Evolutionary conservation across 2,888 invertebrate species (phyloP).

Genomic region (Leptura quadrifasciata): DNA sequence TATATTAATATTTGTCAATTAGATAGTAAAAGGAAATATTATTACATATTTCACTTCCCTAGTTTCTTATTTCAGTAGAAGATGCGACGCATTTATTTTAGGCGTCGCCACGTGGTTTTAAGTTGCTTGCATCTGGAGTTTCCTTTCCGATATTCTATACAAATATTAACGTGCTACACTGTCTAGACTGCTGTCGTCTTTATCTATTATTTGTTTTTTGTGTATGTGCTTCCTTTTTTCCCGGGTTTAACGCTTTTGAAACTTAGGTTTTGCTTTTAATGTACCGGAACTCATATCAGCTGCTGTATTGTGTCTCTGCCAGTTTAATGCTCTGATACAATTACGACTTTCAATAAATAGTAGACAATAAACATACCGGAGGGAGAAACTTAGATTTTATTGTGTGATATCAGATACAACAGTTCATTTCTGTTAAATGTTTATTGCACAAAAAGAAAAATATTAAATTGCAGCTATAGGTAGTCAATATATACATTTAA

Average conservation of each 20-base stretch:
- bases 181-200: constrained; percentile 50
- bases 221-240: constrained; percentile 36
- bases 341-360: constrained; percentile 21
- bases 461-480: too few relatives aligned
- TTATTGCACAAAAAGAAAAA: not conserved
- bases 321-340: constrained; percentile 25
- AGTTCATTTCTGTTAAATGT: not conserved
- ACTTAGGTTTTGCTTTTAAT: constrained; percentile 44
- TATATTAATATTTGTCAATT: constrained; percentile 6
- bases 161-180: constrained; percentile 47
- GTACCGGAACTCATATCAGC: constrained; percentile 51
- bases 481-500: too few relatives aligned
- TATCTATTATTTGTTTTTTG: constrained; percentile 19
- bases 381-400: not conserved
- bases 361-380: not conserved
- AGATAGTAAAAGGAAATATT: not conserved
- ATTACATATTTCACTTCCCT: not conserved
- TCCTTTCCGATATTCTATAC: constrained; percentile 50
- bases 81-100: constrained; percentile 47
- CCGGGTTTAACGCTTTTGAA: constrained; percentile 35
- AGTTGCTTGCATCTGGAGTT: constrained; percentile 49
- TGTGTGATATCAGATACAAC: not conserved
- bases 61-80: constrained; percentile 25
- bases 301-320: constrained; percentile 41
- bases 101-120: constrained; percentile 51